These are phyloP conservation scores for Drosophila bunnanda DNA, from an alignment of 2,888 invertebrate species.

Conservation along the genomic window DNA sequence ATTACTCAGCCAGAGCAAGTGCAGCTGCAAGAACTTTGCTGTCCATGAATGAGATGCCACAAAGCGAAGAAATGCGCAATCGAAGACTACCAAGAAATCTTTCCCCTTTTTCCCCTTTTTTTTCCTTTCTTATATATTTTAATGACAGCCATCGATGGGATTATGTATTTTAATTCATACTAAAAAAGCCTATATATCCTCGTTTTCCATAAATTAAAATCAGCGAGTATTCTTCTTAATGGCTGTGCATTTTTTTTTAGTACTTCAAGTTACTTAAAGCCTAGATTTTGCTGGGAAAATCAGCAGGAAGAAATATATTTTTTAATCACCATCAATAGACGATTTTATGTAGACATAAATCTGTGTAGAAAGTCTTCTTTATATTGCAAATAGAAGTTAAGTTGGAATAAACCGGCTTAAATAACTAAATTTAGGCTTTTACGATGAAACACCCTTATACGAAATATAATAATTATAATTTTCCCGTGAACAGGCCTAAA, in stretches of 20 bases:
- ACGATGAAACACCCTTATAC: no score
- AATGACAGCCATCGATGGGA: not conserved
- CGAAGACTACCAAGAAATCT: slow-evolving; percentile 4
- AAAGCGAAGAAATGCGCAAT: slow-evolving; percentile 12
- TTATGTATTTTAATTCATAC: not conserved
- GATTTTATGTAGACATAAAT: not conserved
- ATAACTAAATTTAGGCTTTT: no score
- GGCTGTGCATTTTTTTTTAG: not conserved
- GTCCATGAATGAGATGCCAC: slow-evolving; percentile 20
- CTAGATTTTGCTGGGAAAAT: not conserved
- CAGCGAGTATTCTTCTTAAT: not conserved
- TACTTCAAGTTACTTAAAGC: not conserved
- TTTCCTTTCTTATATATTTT: not conserved
- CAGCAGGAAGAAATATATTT: not conserved
- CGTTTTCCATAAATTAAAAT: not conserved
- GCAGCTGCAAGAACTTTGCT: slow-evolving; percentile 15
- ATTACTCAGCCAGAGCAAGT: slow-evolving; percentile 63
- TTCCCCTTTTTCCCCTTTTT: not conserved
- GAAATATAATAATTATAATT: no score
- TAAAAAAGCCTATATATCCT: not conserved
- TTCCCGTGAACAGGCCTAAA: no score
- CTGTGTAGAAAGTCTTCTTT: no score
- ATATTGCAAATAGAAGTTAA: not conserved
- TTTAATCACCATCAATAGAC: not conserved
- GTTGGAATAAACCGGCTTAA: fast-evolving